A percentile compares a stretch with the other conserved stretches of the same genome.
phyloP scores from a whole-genome alignment of 2,113 vertebrate genomes.

The Chaetodon auriga region DNA sequence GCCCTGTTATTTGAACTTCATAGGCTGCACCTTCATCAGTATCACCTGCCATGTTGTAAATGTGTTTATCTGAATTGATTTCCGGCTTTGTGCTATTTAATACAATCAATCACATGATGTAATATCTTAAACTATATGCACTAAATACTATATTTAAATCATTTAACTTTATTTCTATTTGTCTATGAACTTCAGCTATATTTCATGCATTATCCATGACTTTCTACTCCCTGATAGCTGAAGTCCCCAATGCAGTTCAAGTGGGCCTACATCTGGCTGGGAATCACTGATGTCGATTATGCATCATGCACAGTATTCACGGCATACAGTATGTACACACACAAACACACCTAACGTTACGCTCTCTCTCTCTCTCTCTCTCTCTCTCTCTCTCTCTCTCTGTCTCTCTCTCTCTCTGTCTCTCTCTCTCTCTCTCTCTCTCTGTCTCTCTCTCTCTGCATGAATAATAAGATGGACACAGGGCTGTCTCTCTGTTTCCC shows the following conservation, averaged over 20 bases:
- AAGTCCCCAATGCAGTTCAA: background rate
- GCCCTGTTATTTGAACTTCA: background rate
- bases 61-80: background rate
- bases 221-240: background rate
- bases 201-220: background rate
- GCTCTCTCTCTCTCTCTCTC: background rate
- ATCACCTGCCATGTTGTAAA: background rate
- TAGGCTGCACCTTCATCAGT: background rate
- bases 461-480: conserved; percentile 52
- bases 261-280: background rate
- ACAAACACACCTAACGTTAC: conserved; percentile 24
- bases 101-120: too few species aligned
- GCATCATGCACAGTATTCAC: background rate
- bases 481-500: conserved; percentile 37
- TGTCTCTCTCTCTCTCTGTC: background rate
- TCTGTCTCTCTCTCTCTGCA: background rate
- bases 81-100: background rate
- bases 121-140: too few species aligned
- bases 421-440: background rate
- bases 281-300: conserved; percentile 2
- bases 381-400: background rate
- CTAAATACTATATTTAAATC: background rate
- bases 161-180: background rate
- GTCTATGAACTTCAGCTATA: background rate
- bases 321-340: background rate